These are phyloP conservation scores for Platorchestia sp. DNA, from an alignment of 1,140 invertebrate species.

Conservation along the genomic window DNA sequence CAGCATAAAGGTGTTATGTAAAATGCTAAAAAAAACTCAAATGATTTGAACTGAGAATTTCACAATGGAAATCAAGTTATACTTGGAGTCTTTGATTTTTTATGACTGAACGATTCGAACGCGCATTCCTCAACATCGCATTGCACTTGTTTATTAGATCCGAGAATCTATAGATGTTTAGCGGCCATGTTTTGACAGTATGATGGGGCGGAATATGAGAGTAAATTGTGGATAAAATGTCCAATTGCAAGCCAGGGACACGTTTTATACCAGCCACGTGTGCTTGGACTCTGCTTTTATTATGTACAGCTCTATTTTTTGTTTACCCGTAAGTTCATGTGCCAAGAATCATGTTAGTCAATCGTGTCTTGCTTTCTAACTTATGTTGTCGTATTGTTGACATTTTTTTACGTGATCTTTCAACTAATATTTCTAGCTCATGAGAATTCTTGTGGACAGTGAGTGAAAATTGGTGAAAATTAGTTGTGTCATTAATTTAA, in stretches of 20 bases:
- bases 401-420: slow-evolving; percentile 16
- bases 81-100: not conserved
- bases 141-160: slow-evolving; percentile 16
- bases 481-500: not conserved
- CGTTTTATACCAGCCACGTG: slow-evolving; percentile 74
- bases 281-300: slow-evolving; percentile 75
- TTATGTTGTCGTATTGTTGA: slow-evolving; percentile 10
- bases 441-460: not conserved
- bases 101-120: not conserved
- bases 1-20: too few relatives aligned
- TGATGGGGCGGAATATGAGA: slow-evolving; percentile 64
- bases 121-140: not conserved
- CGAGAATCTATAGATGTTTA: slow-evolving; percentile 9
- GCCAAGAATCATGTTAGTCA: not conserved
- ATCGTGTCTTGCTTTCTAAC: slow-evolving; percentile 44
- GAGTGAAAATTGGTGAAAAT: not conserved
- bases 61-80: not conserved
- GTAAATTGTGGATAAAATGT: slow-evolving; percentile 67
- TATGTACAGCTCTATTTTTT: slow-evolving; percentile 74
- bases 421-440: not conserved
- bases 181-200: slow-evolving; percentile 68
- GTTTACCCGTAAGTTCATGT: slow-evolving; percentile 74
- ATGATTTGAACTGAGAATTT: too few relatives aligned
- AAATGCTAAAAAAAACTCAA: too few relatives aligned
- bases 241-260: slow-evolving; percentile 70